phyloP scores from a whole-genome alignment of 2,888 invertebrate genomes.

The Brassicogethes aeneus region DNA sequence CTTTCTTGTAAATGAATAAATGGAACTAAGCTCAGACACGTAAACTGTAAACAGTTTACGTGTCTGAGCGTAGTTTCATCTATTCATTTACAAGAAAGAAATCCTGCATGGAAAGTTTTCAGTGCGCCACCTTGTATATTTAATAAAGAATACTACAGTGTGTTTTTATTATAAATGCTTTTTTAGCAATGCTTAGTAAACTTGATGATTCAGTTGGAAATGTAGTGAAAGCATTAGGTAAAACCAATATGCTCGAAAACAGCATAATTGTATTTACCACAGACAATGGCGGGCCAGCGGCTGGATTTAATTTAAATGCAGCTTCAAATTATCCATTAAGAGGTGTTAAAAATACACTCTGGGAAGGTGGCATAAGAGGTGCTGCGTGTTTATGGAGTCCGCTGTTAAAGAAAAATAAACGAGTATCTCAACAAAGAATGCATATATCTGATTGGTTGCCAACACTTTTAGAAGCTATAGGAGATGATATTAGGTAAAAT shows the following conservation, averaged over 20 bases:
- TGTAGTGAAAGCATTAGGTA: conserved; percentile 61
- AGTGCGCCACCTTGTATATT: too few species aligned
- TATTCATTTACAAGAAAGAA: too few species aligned
- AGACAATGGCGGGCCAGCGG: conserved; percentile 84
- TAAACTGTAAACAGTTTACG: too few species aligned
- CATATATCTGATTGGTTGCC: conserved; percentile 88
- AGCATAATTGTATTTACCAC: conserved; percentile 83
- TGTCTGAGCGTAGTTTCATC: too few species aligned
- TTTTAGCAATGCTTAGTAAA: conserved; percentile 64
- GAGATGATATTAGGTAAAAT: conserved; percentile 16
- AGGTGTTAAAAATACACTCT: conserved; percentile 84
- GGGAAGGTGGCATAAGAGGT: conserved; percentile 89
- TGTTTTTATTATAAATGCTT: neutral
- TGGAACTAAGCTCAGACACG: too few species aligned
- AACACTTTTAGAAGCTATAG: conserved; percentile 63
- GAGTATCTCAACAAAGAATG: conserved; percentile 61
- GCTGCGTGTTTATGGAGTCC: conserved; percentile 76
- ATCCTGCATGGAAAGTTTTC: too few species aligned
- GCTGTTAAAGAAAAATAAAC: conserved; percentile 45
- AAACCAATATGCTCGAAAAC: conserved; percentile 61
- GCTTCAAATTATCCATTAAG: conserved; percentile 77
- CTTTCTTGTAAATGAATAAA: too few species aligned
- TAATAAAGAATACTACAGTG: neutral
- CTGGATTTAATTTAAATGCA: conserved; percentile 76
- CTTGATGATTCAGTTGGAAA: conserved; percentile 84